A percentile compares a stretch with the other conserved stretches of the same genome.
phyloP scores from a whole-genome alignment of 2,888 invertebrate genomes.

The Orthosia gracilis region DNA sequence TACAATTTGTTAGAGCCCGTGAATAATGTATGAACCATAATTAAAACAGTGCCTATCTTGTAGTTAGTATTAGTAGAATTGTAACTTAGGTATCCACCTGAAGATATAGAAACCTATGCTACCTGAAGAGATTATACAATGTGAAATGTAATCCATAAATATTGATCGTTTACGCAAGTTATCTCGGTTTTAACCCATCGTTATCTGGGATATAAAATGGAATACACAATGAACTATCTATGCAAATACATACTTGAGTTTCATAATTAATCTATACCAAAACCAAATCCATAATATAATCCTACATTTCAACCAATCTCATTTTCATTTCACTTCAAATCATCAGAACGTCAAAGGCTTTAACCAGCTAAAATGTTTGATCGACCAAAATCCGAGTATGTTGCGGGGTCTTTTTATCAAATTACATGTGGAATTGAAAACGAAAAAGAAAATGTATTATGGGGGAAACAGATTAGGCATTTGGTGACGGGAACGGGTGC shows the following conservation, averaged over 20 bases:
- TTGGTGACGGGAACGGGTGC: constrained; percentile 66
- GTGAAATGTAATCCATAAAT: too few relatives aligned
- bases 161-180: background rate
- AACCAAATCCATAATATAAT: constrained; percentile 16
- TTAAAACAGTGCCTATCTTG: background rate
- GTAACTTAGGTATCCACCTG: background rate
- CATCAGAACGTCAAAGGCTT: constrained; percentile 49
- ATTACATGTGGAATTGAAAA: constrained; percentile 65
- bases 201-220: background rate
- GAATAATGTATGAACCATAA: constrained; percentile 36
- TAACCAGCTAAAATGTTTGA: constrained; percentile 46
- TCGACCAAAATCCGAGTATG: constrained; percentile 44
- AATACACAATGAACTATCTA: background rate
- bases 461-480: constrained; percentile 80
- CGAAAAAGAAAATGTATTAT: constrained; percentile 66
- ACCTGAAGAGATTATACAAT: too few relatives aligned
- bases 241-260: too few relatives aligned
- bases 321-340: constrained; percentile 51
- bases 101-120: too few relatives aligned
- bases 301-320: constrained; percentile 22
- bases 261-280: constrained; percentile 6
- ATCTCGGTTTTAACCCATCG: background rate
- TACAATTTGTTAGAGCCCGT: constrained; percentile 10
- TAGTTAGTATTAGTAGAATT: background rate
- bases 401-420: constrained; percentile 47